These are phyloP conservation scores for Hirtodrosophila duncani DNA, from an alignment of 2,888 invertebrate genomes.

Conservation along the genomic window DNA sequence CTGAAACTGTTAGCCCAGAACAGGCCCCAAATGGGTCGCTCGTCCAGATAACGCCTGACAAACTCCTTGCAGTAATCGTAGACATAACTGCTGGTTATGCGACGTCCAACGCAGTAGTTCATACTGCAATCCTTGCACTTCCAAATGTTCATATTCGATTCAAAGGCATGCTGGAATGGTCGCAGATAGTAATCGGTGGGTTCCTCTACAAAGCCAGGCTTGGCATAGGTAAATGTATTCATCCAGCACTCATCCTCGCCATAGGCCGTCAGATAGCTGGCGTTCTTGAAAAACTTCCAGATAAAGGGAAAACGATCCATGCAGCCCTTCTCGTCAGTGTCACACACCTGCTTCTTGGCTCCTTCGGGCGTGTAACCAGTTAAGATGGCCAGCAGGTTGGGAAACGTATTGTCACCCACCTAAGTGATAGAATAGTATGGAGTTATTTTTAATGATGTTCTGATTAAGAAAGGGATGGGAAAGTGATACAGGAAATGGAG, in stretches of 20 bases:
- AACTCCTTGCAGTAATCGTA: conserved; percentile 84
- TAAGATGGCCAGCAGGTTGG: conserved; percentile 89
- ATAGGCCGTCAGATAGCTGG: conserved; percentile 86
- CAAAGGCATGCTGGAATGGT: conserved; percentile 84
- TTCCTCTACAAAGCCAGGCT: conserved; percentile 83
- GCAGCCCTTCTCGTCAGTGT: conserved; percentile 79
- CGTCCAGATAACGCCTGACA: conserved; percentile 80
- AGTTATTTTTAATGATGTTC: too few species aligned
- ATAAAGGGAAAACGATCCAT: conserved; percentile 85
- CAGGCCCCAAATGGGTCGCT: conserved; percentile 82
- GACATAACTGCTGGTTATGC: conserved; percentile 82
- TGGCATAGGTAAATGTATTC: conserved; percentile 82
- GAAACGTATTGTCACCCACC: conserved; percentile 91
- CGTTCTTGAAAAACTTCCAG: conserved; percentile 85
- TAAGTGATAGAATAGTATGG: too few species aligned
- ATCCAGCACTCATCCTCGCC: conserved; percentile 83
- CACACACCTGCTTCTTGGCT: conserved; percentile 78
- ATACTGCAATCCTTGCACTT: conserved; percentile 50
- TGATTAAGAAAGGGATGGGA: too few species aligned
- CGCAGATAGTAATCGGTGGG: conserved; percentile 90
- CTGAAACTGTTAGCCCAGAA: conserved; percentile 88
- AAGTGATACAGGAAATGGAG: too few species aligned
- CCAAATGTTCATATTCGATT: conserved; percentile 74
- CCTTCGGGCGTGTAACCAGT: conserved; percentile 81
- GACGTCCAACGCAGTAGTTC: conserved; percentile 81